phyloP scores from a whole-genome alignment of 2,888 invertebrate genomes.

The Polydrusus cervinus region DNA sequence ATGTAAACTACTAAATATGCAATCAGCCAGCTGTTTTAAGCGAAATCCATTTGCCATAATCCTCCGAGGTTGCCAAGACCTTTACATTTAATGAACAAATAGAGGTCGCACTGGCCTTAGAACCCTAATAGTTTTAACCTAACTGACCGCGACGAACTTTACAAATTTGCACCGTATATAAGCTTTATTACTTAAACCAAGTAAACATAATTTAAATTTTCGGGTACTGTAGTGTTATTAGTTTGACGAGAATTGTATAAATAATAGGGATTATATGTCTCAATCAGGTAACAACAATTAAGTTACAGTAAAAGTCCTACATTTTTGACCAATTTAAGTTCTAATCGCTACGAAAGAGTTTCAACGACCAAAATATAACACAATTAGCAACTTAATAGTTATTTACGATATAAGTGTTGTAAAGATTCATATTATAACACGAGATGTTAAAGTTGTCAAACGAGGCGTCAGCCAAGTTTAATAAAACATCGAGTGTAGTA shows the following conservation, averaged over 20 bases:
- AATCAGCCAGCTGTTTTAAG: conserved; percentile 50
- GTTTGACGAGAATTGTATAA: not conserved
- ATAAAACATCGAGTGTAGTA: too few species aligned
- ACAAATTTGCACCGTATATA: conserved; percentile 43
- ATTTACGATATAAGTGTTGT: too few species aligned
- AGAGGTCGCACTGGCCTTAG: conserved; percentile 32
- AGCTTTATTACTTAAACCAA: conserved; percentile 32
- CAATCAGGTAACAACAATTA: too few species aligned
- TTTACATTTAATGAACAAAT: conserved; percentile 55
- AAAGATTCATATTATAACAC: too few species aligned
- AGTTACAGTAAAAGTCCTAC: too few species aligned
- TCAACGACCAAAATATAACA: too few species aligned
- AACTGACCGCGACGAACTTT: conserved; percentile 50
- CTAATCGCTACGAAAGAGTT: too few species aligned
- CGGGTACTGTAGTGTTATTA: not conserved
- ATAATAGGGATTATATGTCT: too few species aligned
- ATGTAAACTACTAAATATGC: conserved; percentile 56
- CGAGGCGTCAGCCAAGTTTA: too few species aligned
- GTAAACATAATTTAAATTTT: conserved; percentile 38
- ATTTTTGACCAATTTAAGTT: too few species aligned
- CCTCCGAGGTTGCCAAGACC: conserved; percentile 49
- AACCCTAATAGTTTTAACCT: conserved; percentile 50
- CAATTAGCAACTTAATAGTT: too few species aligned
- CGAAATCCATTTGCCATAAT: conserved; percentile 55
- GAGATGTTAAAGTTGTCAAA: too few species aligned